Conservation (phyloP, 2,888 invertebrate genomes). For the Euclidia mi region DNA sequence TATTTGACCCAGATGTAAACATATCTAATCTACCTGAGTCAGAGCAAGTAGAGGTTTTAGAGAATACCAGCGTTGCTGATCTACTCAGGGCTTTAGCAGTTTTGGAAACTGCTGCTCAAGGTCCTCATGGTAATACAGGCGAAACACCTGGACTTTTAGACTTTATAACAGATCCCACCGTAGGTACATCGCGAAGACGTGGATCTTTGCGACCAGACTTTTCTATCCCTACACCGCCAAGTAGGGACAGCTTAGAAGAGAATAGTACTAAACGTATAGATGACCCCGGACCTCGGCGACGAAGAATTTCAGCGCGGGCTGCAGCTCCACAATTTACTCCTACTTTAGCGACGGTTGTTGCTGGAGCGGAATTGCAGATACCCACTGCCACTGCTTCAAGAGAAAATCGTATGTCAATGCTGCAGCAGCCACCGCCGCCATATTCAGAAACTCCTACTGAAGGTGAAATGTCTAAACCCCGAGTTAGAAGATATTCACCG, state of each 20-base stretch:
- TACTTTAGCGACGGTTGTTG: constrained; percentile 83
- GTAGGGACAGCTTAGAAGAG: constrained; percentile 70
- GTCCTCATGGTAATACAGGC: constrained; percentile 40
- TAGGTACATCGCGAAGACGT: constrained; percentile 67
- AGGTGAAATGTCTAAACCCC: constrained; percentile 70
- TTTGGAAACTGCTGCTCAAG: constrained; percentile 84
- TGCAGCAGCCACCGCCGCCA: constrained; percentile 85
- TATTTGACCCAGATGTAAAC: constrained; percentile 85
- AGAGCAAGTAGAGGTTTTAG: constrained; percentile 91
- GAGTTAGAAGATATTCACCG: constrained; percentile 81
- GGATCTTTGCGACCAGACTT: constrained; percentile 81
- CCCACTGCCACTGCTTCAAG: constrained; percentile 79
- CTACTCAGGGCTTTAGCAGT: constrained; percentile 94
- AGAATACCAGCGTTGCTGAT: constrained; percentile 95
- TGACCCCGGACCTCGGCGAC: constrained; percentile 72
- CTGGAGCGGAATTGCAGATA: constrained; percentile 82
- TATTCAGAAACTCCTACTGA: constrained; percentile 74
- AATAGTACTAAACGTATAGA: constrained; percentile 45
- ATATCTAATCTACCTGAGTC: constrained; percentile 77
- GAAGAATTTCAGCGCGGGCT: constrained; percentile 82
- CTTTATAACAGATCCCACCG: constrained; percentile 64
- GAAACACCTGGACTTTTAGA: constrained; percentile 71
- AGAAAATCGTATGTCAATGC: constrained; percentile 83
- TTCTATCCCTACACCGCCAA: constrained; percentile 65
- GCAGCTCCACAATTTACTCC: constrained; percentile 84